Conservation (phyloP, 2,113 vertebrate species). For the Fregetta grallaria region DNA sequence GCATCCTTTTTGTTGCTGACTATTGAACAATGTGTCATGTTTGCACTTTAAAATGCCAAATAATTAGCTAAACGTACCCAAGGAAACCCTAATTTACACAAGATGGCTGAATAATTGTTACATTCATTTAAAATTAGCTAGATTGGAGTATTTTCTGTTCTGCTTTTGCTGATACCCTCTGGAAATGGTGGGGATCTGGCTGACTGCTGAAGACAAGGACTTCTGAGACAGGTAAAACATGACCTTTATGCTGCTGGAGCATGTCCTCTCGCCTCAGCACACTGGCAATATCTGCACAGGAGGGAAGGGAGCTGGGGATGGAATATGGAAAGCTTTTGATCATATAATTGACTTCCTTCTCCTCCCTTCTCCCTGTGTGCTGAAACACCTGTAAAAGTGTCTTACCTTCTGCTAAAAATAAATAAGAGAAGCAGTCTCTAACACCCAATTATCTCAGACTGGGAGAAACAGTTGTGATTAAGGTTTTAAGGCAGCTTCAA, state of each 20-base stretch:
- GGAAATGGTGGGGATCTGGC: background rate
- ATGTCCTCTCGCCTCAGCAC: background rate
- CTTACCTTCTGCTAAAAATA: constrained; percentile 33
- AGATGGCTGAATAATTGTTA: background rate
- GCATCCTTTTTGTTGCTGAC: background rate
- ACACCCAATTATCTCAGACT: constrained; percentile 14
- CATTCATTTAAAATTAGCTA: background rate
- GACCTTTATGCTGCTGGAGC: background rate
- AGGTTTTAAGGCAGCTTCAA: constrained; percentile 16
- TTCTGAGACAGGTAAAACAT: background rate
- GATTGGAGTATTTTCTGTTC: background rate
- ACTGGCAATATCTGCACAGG: background rate
- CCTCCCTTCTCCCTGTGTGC: background rate
- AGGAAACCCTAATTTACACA: background rate
- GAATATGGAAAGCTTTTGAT: background rate
- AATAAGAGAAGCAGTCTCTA: background rate
- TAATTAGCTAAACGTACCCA: background rate
- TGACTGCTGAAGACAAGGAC: background rate
- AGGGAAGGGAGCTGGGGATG: background rate
- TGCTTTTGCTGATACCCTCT: background rate
- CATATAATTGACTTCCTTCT: background rate
- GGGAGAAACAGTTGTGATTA: background rate
- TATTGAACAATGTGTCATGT: background rate
- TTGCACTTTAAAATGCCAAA: background rate
- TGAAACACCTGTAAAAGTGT: background rate